Evolutionary conservation across 2,113 vertebrate genomes (phyloP), one percentile per base, ranked within the genome.

Genomic region (Seriola rivoliana): DNA sequence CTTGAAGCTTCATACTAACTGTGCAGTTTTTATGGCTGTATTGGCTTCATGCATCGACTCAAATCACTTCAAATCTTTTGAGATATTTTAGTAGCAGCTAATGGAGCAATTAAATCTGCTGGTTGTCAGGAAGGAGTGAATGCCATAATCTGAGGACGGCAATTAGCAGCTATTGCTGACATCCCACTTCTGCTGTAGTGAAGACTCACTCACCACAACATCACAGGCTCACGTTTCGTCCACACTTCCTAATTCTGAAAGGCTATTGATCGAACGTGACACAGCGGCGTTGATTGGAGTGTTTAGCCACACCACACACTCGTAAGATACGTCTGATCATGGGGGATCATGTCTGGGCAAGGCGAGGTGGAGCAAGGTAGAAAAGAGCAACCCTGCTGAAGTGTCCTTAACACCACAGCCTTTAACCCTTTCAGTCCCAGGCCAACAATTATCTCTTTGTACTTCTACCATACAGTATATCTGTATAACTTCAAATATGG

Each of bases 81-180:
- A 71, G 50, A 80, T 57, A 29, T 82, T 80, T 62, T 52, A 85
- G 71, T 81, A 8, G 1, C 3, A 5, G 34, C 79, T 80, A 82
- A 84, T 70, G 44, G 58, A 70, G 67, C 64, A 81, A 70, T 86
- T 88, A 63, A 54, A 69, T 72, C 59, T 75, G 62, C 65, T 65
- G 81, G 16, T 60, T 87, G 82, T 80, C 80, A 85, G 29, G 52
- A 65, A 73, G 44, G 50, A 79, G 67, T 55, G 82, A 85, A 85
- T 74, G 21, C 32, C n/a, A 63, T 59, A 71, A 84, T 77, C 2
- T 78, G 10, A 81, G 60, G 46, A 3, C 21, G 0, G 4, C 67
- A 68, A 90, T 90, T 67, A 57, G 48, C 36, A 75, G 46, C 60
- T 73, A 58, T 67, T 71, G 60, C 60, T 38, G 60, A 59, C 70